Percentiles rank a stretch among this genome's conserved stretches.
Conservation (phyloP, 2,113 vertebrate genomes). For the Pangasianodon gigas region DNA sequence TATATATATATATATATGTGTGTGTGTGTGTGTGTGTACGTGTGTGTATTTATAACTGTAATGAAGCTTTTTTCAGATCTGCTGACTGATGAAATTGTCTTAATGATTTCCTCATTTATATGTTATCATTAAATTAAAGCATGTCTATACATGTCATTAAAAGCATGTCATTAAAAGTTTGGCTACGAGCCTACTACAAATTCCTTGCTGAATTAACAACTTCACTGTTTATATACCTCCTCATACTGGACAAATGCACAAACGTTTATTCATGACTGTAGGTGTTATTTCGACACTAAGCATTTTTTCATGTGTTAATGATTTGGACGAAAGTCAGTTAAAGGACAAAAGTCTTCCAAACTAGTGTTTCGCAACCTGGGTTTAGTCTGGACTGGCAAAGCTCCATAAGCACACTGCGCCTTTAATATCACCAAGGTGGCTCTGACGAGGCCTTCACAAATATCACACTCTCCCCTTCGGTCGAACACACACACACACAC, state of each 20-base stretch:
- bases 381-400: constrained; percentile 4
- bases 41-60: neutral
- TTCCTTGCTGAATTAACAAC: neutral
- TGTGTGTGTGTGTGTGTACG: too few relatives aligned
- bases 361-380: neutral
- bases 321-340: neutral
- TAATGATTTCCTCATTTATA: neutral
- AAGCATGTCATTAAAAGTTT: neutral
- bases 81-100: neutral
- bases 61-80: neutral
- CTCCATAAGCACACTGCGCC: constrained; percentile 62
- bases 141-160: too few relatives aligned
- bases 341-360: neutral
- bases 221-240: neutral
- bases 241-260: neutral
- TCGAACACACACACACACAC: neutral
- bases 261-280: neutral
- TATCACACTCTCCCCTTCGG: constrained; percentile 9
- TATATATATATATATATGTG: too few relatives aligned
- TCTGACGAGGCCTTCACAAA: constrained; percentile 63
- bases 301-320: neutral
- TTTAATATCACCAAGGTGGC: constrained; percentile 73
- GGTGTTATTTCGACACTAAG: neutral
- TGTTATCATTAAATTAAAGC: neutral
- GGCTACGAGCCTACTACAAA: neutral